These are phyloP conservation scores for Lasius fuliginosus DNA, from an alignment of 2,888 invertebrate genomes.

Conservation along the genomic window DNA sequence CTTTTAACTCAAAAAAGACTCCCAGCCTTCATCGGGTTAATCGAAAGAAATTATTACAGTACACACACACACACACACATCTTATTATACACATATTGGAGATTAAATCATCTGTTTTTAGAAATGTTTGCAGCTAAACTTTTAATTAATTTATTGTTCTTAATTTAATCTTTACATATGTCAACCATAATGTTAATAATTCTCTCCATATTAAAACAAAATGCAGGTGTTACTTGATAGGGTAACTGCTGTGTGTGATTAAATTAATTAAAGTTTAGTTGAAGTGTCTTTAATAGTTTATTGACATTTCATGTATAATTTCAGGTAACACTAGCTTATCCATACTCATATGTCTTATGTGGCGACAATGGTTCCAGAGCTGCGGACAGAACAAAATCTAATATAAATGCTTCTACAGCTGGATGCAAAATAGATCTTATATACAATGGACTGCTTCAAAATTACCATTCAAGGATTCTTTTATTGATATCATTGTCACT, in stretches of 20 bases:
- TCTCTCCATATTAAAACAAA: neutral
- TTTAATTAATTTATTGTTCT: neutral
- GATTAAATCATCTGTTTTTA: neutral
- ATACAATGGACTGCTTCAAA: conserved; percentile 87
- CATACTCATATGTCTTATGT: conserved; percentile 85
- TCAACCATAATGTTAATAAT: neutral
- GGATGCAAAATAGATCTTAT: conserved; percentile 80
- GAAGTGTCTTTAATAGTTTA: neutral
- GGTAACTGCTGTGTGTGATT: neutral
- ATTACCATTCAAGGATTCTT: conserved; percentile 87
- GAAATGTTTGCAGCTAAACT: neutral
- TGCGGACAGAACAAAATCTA: conserved; percentile 85
- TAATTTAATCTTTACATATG: neutral
- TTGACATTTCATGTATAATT: neutral
- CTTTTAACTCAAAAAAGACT: no score
- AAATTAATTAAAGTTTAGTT: neutral
- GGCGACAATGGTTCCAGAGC: conserved; percentile 87
- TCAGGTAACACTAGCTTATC: conserved; percentile 86
- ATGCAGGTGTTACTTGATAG: neutral
- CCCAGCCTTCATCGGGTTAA: no score
- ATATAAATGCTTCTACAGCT: conserved; percentile 82
- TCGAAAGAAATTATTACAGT: no score
- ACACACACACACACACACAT: no score
- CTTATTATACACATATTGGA: neutral
- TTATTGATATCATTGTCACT: conserved; percentile 88